phyloP scores from a whole-genome alignment of 2,888 invertebrate species.

The Cantharis rufa region DNA sequence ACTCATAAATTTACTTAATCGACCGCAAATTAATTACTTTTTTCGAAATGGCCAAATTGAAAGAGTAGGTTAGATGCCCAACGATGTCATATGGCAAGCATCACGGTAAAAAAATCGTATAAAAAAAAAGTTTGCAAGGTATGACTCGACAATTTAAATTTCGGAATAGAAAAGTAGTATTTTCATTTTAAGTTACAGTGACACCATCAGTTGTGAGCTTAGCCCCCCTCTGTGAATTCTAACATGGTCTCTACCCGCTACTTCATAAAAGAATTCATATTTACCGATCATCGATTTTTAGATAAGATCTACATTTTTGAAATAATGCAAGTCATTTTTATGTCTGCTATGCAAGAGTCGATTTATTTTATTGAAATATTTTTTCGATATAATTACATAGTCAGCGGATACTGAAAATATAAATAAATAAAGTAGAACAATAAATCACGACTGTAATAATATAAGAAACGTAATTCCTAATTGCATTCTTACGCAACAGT shows the following conservation, averaged over 20 bases:
- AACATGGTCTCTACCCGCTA: slow-evolving; percentile 42
- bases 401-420: not conserved
- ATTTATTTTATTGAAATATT: slow-evolving; percentile 32
- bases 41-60: not conserved
- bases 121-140: not conserved
- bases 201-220: slow-evolving; percentile 37
- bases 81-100: not conserved
- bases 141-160: not conserved
- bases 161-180: slow-evolving; percentile 11
- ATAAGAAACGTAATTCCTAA: not conserved
- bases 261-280: slow-evolving; percentile 52
- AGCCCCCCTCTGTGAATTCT: slow-evolving; percentile 41
- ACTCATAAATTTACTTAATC: not conserved
- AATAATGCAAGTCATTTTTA: slow-evolving; percentile 49
- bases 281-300: slow-evolving; percentile 55
- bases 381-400: slow-evolving; percentile 13
- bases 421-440: not conserved
- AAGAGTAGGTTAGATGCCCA: not conserved
- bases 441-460: not conserved
- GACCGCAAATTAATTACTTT: not conserved
- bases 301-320: slow-evolving; percentile 55
- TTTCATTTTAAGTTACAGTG: slow-evolving; percentile 32
- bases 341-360: slow-evolving; percentile 37
- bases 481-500: not conserved
- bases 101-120: not conserved